These are phyloP conservation scores for Mamestra brassicae DNA, from an alignment of 2,888 invertebrate genomes.

Conservation along the genomic window DNA sequence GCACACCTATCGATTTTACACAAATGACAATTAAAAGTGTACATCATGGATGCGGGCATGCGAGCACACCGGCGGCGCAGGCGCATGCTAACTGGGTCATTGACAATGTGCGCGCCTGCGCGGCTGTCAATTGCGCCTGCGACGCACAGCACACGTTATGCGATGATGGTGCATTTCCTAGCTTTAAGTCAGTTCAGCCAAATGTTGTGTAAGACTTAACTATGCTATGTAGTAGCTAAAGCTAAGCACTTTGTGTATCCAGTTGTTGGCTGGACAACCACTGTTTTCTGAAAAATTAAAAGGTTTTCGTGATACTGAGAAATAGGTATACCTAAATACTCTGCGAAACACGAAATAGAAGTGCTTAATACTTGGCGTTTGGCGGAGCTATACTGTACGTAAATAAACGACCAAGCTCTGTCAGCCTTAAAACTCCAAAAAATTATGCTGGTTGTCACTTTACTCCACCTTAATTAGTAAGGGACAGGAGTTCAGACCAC, in stretches of 20 bases:
- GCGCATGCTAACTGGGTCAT: constrained; percentile 68
- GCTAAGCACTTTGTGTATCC: neutral
- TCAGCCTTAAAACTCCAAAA: no score
- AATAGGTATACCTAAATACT: neutral
- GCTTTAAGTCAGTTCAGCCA: neutral
- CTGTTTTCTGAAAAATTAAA: neutral
- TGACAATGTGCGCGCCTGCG: constrained; percentile 61
- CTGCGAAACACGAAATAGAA: neutral
- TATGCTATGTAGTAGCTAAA: neutral
- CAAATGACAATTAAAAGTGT: constrained; percentile 40
- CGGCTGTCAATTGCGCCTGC: constrained; percentile 42
- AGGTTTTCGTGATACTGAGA: neutral
- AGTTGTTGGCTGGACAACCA: neutral
- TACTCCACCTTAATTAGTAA: neutral
- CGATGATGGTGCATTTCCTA: constrained; percentile 53
- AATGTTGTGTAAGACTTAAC: neutral
- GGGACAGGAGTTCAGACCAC: neutral
- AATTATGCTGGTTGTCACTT: neutral
- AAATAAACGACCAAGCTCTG: no score
- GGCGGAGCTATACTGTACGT: no score
- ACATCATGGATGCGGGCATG: constrained; percentile 55
- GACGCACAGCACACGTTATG: constrained; percentile 29
- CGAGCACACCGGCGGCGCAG: constrained; percentile 44
- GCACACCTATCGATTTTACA: constrained; percentile 20
- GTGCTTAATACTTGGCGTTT: neutral